Evolutionary conservation across 2,888 invertebrate species (phyloP), one percentile per base, ranked within the genome.

Genomic region (Diarsia brunnea): DNA sequence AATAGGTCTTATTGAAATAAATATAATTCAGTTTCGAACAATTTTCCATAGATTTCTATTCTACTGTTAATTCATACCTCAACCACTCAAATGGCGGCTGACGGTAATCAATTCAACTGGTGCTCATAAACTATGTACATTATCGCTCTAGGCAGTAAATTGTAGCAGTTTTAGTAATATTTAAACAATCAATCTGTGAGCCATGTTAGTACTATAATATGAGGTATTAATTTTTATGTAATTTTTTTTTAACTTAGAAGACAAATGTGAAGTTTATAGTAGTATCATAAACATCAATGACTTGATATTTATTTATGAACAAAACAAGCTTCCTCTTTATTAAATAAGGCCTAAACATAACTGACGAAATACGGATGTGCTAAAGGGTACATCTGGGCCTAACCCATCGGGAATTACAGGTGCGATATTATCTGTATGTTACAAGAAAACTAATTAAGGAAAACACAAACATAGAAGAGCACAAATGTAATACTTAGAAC

Each of bases 61-160:
- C 2, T 43, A 69, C n/a, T 27, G 69, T 27, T 61, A 69, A 70
- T 49, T 64, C 49, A 71, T 79, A 77, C 58, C 64, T 80, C 7
- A 51, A 51, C 43, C 11, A 58, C 21, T 80, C 31, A 55, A 80
- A 73, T 60, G 81, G 64, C 74, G 81, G 66, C n/a, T 74, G 63
- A 43, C 74, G 38, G 24, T 81, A 74, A 79, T 81, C 63, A 58
- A 81, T 74, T 79, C 75, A 81, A 55, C 45, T n/a, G 45, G 27
- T 73, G 55, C 45, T 68, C 66, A 74, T 79, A 81, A 68, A 74
- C 68, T 75, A 68, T 74, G 66, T 63, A 64, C 27, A 77, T 80
- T 80, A 75, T 58, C 49, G 63, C 81, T 75, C 11, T 63, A 31
- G 63, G 78, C 78, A 51, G 31, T 67, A 27, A 58, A 79, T 64